Conservation (phyloP, 2,113 vertebrate genomes). For the Poeciliopsis turrubarensis region DNA sequence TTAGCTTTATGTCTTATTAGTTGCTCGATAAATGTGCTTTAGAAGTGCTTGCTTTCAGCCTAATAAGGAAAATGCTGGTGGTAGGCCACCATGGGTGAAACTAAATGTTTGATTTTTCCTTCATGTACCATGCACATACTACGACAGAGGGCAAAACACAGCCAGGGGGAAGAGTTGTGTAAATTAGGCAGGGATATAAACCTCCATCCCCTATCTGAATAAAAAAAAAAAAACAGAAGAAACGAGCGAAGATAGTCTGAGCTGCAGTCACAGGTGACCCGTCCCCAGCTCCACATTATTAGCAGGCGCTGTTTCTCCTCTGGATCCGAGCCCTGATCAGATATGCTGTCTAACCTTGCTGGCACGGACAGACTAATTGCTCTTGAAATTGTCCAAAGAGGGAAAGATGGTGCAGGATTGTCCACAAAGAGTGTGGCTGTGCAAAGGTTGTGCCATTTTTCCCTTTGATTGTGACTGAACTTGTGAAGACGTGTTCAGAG, state of each 20-base stretch:
- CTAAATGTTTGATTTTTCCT: conserved; percentile 34
- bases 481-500: conserved; percentile 30
- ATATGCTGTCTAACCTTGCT: conserved; percentile 48
- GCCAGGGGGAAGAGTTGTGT: conserved; percentile 49
- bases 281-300: conserved; percentile 66
- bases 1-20: conserved; percentile 11
- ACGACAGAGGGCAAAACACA: conserved; percentile 41
- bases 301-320: conserved; percentile 43
- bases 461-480: not conserved
- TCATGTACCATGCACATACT: conserved; percentile 29
- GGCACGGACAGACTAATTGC: conserved; percentile 71
- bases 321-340: conserved; percentile 23
- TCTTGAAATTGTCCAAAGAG: conserved; percentile 60
- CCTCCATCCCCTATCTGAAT: conserved; percentile 60
- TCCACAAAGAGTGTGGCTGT: not conserved
- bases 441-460: not conserved
- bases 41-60: conserved; percentile 25
- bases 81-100: conserved; percentile 22
- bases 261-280: conserved; percentile 40
- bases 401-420: conserved; percentile 1
- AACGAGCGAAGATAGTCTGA: conserved; percentile 48
- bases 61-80: conserved; percentile 24
- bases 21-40: conserved; percentile 7
- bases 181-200: conserved; percentile 67
- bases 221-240: conserved; percentile 30